Percentiles rank a stretch among this genome's conserved stretches.
phyloP scores from a whole-genome alignment of 1,140 invertebrate genomes.

The Plutomurus gul region DNA sequence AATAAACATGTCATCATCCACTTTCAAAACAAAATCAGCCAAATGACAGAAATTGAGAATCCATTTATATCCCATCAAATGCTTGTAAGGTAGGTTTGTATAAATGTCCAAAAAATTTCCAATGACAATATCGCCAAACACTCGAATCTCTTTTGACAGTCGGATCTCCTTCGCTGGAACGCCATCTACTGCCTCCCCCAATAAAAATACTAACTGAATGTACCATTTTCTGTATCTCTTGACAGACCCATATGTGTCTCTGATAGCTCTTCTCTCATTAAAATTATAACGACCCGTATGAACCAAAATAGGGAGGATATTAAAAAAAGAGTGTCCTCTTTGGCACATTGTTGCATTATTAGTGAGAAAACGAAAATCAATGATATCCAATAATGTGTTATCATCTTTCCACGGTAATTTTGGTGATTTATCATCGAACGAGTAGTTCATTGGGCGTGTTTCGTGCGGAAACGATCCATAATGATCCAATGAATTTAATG shows the following conservation, averaged over 20 bases:
- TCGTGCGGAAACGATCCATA: too few relatives aligned
- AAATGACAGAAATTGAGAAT: slow-evolving; percentile 57
- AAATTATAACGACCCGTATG: slow-evolving; percentile 4
- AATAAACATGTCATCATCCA: slow-evolving; percentile 63
- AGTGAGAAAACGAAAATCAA: not conserved
- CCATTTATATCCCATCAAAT: slow-evolving; percentile 61
- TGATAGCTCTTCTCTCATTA: not conserved
- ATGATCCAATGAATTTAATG: too few relatives aligned
- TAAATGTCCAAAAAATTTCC: slow-evolving; percentile 60
- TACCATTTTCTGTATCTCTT: slow-evolving; percentile 9
- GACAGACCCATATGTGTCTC: slow-evolving; percentile 16
- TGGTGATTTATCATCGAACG: not conserved
- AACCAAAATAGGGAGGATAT: slow-evolving; percentile 12
- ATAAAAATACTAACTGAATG: not conserved
- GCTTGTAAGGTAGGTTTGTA: slow-evolving; percentile 60
- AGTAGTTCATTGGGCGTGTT: too few relatives aligned
- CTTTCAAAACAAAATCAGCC: slow-evolving; percentile 59
- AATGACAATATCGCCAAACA: slow-evolving; percentile 60
- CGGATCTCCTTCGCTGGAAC: slow-evolving; percentile 51
- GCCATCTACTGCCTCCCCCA: too few relatives aligned
- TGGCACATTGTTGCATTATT: not conserved
- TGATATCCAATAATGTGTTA: not conserved
- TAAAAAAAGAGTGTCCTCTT: too few relatives aligned
- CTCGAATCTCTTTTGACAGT: slow-evolving; percentile 68
- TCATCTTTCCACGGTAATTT: not conserved